phyloP scores from a whole-genome alignment of 1,140 invertebrate species.

The Samia ricini region DNA sequence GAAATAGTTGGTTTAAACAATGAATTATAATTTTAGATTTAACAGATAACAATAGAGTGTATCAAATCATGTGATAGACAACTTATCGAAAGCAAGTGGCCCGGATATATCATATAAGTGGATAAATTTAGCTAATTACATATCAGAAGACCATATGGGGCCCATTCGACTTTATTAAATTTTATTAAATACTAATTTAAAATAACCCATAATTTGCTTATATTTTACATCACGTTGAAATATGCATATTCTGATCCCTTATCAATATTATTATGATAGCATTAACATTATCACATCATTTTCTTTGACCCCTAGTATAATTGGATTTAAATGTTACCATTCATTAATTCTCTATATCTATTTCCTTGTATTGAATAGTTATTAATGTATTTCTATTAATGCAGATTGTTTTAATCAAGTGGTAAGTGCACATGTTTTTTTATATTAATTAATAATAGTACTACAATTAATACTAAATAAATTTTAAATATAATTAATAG shows the following conservation, averaged over 20 bases:
- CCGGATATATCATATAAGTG: no score
- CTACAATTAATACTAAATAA: no score
- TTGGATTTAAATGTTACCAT: not conserved
- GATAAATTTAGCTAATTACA: not conserved
- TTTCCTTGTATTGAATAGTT: not conserved
- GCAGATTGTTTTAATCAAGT: not conserved
- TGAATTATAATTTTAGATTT: no score
- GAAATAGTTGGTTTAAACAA: no score
- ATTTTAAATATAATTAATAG: no score
- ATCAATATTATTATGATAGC: not conserved
- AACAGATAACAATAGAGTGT: no score
- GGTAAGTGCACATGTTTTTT: conserved; percentile 6
- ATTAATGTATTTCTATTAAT: not conserved
- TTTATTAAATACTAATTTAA: no score
- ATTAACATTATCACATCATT: not conserved
- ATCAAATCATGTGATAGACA: no score
- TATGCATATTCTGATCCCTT: not conserved
- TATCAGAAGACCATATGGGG: not conserved
- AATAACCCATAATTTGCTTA: not conserved
- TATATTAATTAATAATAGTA: not conserved
- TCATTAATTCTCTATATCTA: not conserved
- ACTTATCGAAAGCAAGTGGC: no score
- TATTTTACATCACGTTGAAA: not conserved
- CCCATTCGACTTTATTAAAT: no score
- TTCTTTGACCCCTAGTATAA: conserved; percentile 3